Conservation (phyloP, 2,888 invertebrate species). For the Pseudoips prasinana region DNA sequence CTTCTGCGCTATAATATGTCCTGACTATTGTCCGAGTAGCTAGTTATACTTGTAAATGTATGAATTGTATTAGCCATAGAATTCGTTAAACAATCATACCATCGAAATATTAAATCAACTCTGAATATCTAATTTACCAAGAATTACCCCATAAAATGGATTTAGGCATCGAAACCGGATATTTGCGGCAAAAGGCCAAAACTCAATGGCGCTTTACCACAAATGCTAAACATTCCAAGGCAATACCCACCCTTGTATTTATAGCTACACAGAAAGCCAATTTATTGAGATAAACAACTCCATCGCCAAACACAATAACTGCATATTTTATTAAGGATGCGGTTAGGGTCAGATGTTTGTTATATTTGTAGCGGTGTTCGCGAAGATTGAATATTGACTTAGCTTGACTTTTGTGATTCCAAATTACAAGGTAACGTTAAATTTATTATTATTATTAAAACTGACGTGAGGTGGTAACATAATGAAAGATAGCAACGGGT, state of each 20-base stretch:
- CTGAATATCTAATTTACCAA: no score
- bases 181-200: conserved; percentile 26
- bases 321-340: conserved; percentile 20
- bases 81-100: no score
- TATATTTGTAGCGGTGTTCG: conserved; percentile 1
- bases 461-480: no score
- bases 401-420: no score
- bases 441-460: no score
- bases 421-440: no score
- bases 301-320: conserved; percentile 19
- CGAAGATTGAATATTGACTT: neutral
- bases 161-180: conserved; percentile 21
- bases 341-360: conserved; percentile 1
- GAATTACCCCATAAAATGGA: conserved; percentile 10
- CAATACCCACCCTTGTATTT: conserved; percentile 30
- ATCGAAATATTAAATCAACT: no score
- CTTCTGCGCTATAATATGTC: no score
- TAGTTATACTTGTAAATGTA: no score
- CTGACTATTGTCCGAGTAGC: no score
- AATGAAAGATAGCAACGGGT: no score
- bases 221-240: conserved; percentile 22
- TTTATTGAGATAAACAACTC: conserved; percentile 28
- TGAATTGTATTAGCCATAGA: no score
- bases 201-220: conserved; percentile 16
- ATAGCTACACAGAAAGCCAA: conserved; percentile 21